Conservation (phyloP, 2,888 invertebrate genomes). For the Exocentrus adspersus region DNA sequence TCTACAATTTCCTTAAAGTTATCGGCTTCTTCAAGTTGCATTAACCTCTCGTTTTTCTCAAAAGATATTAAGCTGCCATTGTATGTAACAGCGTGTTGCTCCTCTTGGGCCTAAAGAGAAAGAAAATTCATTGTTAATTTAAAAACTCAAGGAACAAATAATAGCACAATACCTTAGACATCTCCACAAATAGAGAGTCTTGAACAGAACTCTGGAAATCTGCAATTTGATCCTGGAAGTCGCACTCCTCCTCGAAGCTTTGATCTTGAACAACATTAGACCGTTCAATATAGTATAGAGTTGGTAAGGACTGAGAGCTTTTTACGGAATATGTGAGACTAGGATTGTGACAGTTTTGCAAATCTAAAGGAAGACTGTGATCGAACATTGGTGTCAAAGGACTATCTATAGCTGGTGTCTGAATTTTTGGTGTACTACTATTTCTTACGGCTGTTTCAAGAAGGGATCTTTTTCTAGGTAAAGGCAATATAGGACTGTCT, state of each 20-base stretch:
- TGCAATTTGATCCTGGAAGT: conserved; percentile 15
- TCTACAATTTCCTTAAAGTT: conserved; percentile 1
- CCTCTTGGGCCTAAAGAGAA: conserved; percentile 1
- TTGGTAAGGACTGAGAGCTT: neutral
- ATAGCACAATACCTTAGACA: conserved; percentile 40
- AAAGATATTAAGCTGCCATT: conserved; percentile 4
- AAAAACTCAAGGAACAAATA: too few relatives aligned
- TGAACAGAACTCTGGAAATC: conserved; percentile 15
- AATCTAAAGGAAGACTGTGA: neutral
- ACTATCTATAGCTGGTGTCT: too few relatives aligned
- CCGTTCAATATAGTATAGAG: conserved; percentile 1
- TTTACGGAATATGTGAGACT: neutral
- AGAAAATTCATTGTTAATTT: too few relatives aligned
- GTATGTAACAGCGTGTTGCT: neutral
- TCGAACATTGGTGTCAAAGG: conserved; percentile 1
- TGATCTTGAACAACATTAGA: conserved; percentile 39
- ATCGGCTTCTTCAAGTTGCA: conserved; percentile 3
- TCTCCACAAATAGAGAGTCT: conserved; percentile 35
- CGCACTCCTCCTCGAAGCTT: conserved; percentile 27
- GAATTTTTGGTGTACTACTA: conserved; percentile 4
- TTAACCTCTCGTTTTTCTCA: conserved; percentile 24
- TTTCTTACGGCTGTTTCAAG: neutral
- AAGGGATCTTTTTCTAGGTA: neutral
- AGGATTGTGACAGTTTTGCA: neutral
- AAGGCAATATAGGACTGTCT: neutral